These are phyloP conservation scores for Aptenodytes patagonicus DNA, from an alignment of 2,113 vertebrate genomes.

Conservation along the genomic window DNA sequence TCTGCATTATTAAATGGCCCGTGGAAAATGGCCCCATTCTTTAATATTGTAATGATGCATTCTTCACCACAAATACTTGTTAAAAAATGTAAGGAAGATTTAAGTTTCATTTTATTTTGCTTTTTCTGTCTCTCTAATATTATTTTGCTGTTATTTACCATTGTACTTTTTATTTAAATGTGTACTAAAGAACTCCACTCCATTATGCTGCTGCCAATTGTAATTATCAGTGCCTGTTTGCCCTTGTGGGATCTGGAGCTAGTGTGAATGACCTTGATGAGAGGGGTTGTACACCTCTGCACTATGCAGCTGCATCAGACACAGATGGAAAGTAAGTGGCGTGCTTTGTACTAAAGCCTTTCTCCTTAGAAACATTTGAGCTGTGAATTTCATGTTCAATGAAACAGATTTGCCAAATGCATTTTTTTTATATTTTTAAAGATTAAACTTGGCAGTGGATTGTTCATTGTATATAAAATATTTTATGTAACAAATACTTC, in stretches of 20 bases:
- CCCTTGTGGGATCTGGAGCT: constrained; percentile 97
- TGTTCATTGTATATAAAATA: not conserved
- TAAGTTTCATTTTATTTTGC: constrained; percentile 44
- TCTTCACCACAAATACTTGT: not conserved
- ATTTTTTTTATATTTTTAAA: not conserved
- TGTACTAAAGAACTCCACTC: constrained; percentile 87
- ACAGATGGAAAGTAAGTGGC: constrained; percentile 93
- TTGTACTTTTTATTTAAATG: constrained; percentile 58
- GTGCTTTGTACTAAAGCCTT: not conserved
- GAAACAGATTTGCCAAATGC: not conserved
- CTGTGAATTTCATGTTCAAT: not conserved
- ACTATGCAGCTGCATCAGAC: constrained; percentile 97
- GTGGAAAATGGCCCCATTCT: not conserved
- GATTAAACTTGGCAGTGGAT: not conserved
- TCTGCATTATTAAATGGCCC: not conserved
- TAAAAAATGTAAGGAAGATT: not conserved
- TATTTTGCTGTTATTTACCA: constrained; percentile 46
- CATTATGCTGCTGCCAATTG: constrained; percentile 99
- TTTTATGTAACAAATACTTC: not conserved
- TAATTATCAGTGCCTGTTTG: constrained; percentile 99
- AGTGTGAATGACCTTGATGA: constrained; percentile 97
- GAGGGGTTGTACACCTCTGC: constrained; percentile 93
- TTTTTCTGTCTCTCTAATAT: constrained; percentile 44
- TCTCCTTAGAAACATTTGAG: not conserved
- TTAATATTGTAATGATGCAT: not conserved